Conservation (phyloP, 2,797 vertebrate species). For the Babyrousa celebensis region DNA sequence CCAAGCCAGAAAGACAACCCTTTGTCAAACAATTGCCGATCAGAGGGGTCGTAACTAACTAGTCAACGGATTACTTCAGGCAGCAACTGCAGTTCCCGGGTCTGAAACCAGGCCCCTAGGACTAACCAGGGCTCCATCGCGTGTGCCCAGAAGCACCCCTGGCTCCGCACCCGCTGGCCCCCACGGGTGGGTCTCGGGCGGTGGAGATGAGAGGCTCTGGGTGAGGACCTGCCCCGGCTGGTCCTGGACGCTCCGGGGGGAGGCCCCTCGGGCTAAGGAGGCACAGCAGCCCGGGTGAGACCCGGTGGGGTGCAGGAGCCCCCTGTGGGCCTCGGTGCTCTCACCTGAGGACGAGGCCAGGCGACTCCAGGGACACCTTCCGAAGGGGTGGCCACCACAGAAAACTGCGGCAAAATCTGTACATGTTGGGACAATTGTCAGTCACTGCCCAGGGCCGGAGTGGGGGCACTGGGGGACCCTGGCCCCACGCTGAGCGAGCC, state of each 20-base stretch:
- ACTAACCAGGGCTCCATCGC: accelerated
- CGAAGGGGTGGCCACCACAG: not conserved
- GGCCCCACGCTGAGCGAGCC: not conserved
- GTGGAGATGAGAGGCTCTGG: not conserved
- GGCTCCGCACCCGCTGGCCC: accelerated
- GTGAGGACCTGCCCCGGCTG: not conserved
- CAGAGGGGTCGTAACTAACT: accelerated
- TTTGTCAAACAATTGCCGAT: not conserved
- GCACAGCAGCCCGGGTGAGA: not conserved
- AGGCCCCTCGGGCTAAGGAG: accelerated
- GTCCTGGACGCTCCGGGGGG: accelerated
- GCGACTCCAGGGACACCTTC: not conserved
- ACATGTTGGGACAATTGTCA: not conserved
- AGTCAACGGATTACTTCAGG: not conserved
- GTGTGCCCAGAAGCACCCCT: accelerated
- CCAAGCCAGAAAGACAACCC: not conserved
- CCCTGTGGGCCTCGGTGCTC: too few relatives aligned
- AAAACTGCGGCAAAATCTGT: not conserved
- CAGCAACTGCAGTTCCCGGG: not conserved
- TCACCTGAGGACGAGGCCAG: not conserved
- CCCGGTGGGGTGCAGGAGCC: accelerated
- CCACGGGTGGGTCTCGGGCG: not conserved
- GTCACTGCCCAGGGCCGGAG: not conserved
- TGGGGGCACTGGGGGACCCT: not conserved
- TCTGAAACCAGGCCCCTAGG: not conserved